Evolutionary conservation across 2,888 invertebrate genomes (phyloP).

Genomic region (Phyllotreta striolata): DNA sequence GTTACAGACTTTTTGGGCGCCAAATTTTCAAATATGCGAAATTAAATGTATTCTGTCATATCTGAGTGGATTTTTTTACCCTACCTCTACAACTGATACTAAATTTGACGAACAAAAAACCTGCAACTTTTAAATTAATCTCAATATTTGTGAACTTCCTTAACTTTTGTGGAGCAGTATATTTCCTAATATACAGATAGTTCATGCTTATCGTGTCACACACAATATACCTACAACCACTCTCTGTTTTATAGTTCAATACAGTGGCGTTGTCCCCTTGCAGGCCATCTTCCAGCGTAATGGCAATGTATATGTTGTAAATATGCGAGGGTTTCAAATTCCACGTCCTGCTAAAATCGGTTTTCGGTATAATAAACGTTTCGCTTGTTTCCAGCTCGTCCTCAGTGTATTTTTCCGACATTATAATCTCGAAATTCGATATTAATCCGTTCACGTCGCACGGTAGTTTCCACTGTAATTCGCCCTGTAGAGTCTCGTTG

Average conservation of each 20-base stretch:
- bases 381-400: neutral
- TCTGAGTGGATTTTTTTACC: too few species aligned
- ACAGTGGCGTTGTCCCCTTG: constrained; percentile 3
- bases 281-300: constrained; percentile 25
- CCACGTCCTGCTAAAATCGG: neutral
- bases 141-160: too few species aligned
- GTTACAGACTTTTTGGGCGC: too few species aligned
- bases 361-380: constrained; percentile 9
- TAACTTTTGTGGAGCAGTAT: too few species aligned
- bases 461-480: constrained; percentile 28
- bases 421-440: neutral
- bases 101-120: too few species aligned
- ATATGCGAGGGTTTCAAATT: constrained; percentile 21
- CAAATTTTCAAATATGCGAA: too few species aligned
- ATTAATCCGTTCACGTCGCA: constrained; percentile 33
- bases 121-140: too few species aligned
- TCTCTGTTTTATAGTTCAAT: constrained; percentile 16
- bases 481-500: constrained; percentile 10
- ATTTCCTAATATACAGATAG: too few species aligned
- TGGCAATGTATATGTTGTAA: constrained; percentile 18
- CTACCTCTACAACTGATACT: too few species aligned
- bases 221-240: constrained; percentile 39
- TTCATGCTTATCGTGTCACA: too few species aligned
- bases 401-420: constrained; percentile 22
- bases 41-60: too few species aligned